Evolutionary conservation across 2,888 invertebrate genomes (phyloP), one percentile per base, ranked within the genome.

Genomic region (Cataglyphis altisquamis): DNA sequence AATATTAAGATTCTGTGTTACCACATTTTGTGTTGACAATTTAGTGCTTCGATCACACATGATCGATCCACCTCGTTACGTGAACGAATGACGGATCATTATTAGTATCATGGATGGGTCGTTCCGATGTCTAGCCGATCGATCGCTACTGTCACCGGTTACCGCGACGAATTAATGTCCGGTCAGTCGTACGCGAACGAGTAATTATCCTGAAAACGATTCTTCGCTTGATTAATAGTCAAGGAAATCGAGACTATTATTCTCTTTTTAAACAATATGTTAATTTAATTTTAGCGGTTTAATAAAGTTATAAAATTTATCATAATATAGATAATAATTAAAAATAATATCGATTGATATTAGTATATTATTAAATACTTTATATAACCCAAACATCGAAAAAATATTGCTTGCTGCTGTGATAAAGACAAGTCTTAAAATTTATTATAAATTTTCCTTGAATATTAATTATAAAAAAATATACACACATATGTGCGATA

Each of bases 71-170:
- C 60, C 81, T 86, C 84, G 85, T 86, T 88, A 85, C 64, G 60
- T 67, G 60, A 64, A 84, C 84, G 88, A 90, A 90, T 88, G 90
- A 90, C 84, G 66, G 83, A 87, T 90, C 87, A 89, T 87, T 87
- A 87, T 86, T 77, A 84, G 78, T 81, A 81, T 73, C 82, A 77
- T 86, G 87, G 85, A 87, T 85, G 86, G 87, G 84, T 80, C 77
- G 87, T 88, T 86, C 73, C 85, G 57, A 73, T 84, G 91, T 90
- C 90, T 90, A 83, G 83, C 91, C 94, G 92, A 94, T 94, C 93
- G 94, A 94, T 94, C 93, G 90, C 91, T 89, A 92, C 85, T 91
- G 94, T 94, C 93, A 94, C 94, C 91, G 93, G 92, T 89, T 91
- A 93, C 92, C 92, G 92, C 89, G 83, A 89, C 25, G 89, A 93